Conservation (phyloP, 2,888 invertebrate species). For the Aproaerema taeniolella region DNA sequence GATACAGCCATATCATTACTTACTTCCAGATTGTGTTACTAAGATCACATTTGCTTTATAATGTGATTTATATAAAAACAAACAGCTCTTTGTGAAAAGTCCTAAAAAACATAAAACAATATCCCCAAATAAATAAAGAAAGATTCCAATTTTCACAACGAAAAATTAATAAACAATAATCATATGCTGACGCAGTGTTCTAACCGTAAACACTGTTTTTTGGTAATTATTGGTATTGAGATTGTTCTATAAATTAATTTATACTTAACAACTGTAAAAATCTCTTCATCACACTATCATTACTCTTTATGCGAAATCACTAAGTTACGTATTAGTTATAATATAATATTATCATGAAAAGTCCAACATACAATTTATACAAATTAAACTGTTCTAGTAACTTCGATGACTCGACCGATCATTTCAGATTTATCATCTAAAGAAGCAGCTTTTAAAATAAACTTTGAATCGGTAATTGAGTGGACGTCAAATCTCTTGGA, state of each 20-base stretch:
- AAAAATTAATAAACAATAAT: constrained; percentile 49
- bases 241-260: constrained; percentile 77
- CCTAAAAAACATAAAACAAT: constrained; percentile 22
- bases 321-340: constrained; percentile 76
- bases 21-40: no score
- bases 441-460: constrained; percentile 39
- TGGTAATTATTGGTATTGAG: constrained; percentile 78
- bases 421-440: constrained; percentile 51
- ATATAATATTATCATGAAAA: constrained; percentile 74
- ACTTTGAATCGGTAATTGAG: constrained; percentile 49
- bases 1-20: no score
- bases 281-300: constrained; percentile 76
- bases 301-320: constrained; percentile 72
- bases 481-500: constrained; percentile 35
- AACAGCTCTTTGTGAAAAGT: constrained; percentile 47
- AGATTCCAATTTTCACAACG: constrained; percentile 39
- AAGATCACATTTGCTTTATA: no score
- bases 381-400: constrained; percentile 75
- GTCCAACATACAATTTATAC: constrained; percentile 78
- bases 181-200: constrained; percentile 63
- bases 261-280: constrained; percentile 78
- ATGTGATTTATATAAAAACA: no score
- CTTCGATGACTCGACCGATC: constrained; percentile 51
- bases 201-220: constrained; percentile 73
- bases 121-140: constrained; percentile 38